phyloP scores from a whole-genome alignment of 2,113 vertebrate species.

The Onychostruthus taczanowskii region DNA sequence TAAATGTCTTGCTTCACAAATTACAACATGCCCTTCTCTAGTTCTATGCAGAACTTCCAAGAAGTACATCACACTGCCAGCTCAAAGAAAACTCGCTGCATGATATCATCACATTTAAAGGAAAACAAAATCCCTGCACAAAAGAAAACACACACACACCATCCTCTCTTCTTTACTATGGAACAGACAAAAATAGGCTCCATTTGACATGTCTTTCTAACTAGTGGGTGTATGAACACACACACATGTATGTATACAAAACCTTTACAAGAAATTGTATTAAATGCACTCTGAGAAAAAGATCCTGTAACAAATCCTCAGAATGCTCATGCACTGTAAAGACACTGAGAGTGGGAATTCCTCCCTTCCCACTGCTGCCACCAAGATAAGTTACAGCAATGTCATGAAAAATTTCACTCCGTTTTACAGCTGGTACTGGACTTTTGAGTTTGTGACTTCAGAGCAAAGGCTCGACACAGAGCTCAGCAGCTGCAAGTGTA shows the following conservation, averaged over 20 bases:
- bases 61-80: not conserved
- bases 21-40: not conserved
- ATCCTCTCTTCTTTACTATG: not conserved
- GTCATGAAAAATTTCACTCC: not conserved
- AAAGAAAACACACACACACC: not conserved
- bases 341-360: not conserved
- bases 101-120: not conserved
- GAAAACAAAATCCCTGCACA: not conserved
- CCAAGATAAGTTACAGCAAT: not conserved
- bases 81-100: not conserved
- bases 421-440: not conserved
- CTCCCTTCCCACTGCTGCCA: not conserved
- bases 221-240: not conserved
- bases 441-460: not conserved
- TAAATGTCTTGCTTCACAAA: not conserved
- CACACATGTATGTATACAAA: not conserved
- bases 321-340: not conserved
- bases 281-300: not conserved
- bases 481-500: not conserved
- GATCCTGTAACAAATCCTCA: not conserved
- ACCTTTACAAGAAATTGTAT: not conserved
- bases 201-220: not conserved
- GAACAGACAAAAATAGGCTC: not conserved
- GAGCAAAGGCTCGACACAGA: not conserved
- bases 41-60: not conserved